Evolutionary conservation across 2,888 invertebrate species (phyloP).

Genomic region (Oxyteleia sp.): DNA sequence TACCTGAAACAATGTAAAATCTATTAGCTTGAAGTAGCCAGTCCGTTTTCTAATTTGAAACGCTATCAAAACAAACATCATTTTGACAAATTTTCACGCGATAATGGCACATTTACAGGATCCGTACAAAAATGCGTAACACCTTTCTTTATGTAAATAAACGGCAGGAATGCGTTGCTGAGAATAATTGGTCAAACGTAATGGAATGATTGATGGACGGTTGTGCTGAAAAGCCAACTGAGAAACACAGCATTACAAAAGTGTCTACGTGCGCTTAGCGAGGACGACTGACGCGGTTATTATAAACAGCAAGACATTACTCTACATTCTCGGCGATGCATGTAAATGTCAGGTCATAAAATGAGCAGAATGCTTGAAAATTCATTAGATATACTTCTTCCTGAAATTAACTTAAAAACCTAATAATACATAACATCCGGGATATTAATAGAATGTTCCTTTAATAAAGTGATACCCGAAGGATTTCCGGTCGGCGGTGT

Average conservation of each 20-base stretch:
- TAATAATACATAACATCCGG: constrained; percentile 26
- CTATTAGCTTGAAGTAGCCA: no score
- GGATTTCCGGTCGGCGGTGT: constrained; percentile 11
- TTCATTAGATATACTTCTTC: constrained; percentile 38
- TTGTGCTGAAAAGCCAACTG: constrained; percentile 47
- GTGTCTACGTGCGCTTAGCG: constrained; percentile 33
- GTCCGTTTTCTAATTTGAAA: no score
- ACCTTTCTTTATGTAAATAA: constrained; percentile 17
- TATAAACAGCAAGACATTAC: constrained; percentile 57
- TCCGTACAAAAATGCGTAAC: not conserved
- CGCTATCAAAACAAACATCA: no score
- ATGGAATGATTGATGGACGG: constrained; percentile 55
- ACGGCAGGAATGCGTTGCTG: constrained; percentile 30
- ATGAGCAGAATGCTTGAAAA: constrained; percentile 46
- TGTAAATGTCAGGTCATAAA: constrained; percentile 56
- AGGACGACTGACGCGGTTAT: constrained; percentile 55
- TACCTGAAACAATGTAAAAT: no score
- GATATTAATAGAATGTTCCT: constrained; percentile 21
- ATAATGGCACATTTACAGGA: constrained; percentile 1
- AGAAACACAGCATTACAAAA: constrained; percentile 59
- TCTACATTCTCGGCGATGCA: constrained; percentile 62
- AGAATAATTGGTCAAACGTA: constrained; percentile 45
- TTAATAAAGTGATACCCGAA: constrained; percentile 8
- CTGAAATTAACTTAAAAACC: constrained; percentile 34
- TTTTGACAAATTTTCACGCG: constrained; percentile 4